These are phyloP conservation scores for Pelobates cultripes DNA, from an alignment of 2,797 vertebrate species.

Conservation along the genomic window DNA sequence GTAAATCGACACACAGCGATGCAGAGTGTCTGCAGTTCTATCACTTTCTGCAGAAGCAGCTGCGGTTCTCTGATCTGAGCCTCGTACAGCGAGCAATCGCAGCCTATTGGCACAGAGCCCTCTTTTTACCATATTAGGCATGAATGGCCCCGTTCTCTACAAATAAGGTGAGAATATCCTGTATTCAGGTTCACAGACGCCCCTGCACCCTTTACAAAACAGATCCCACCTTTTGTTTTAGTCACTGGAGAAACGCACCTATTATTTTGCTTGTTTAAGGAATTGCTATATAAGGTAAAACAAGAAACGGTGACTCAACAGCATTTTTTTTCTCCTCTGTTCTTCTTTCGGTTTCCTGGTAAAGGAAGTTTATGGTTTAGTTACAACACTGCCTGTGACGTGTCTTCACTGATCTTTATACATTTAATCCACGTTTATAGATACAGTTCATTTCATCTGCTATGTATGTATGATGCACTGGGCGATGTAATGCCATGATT, in stretches of 20 bases:
- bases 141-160: neutral
- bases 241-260: slow-evolving; percentile 18
- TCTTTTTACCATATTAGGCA: slow-evolving; percentile 18
- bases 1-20: too few species aligned
- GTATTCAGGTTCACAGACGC: slow-evolving; percentile 12
- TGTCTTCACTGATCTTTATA: neutral
- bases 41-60: neutral
- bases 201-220: neutral
- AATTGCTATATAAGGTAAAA: slow-evolving; percentile 34
- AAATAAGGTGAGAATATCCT: neutral
- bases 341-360: slow-evolving; percentile 4
- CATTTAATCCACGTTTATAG: too few species aligned
- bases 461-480: too few species aligned
- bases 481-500: too few species aligned
- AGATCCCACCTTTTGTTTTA: neutral
- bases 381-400: neutral
- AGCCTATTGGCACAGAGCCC: neutral
- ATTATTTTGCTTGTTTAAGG: neutral
- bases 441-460: too few species aligned
- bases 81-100: neutral
- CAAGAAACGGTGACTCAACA: slow-evolving; percentile 3
- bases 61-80: neutral
- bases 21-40: neutral
- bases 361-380: slow-evolving; percentile 3
- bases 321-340: neutral